Evolutionary conservation across 2,888 invertebrate species (phyloP).

Genomic region (Drosophila nr. fundita): DNA sequence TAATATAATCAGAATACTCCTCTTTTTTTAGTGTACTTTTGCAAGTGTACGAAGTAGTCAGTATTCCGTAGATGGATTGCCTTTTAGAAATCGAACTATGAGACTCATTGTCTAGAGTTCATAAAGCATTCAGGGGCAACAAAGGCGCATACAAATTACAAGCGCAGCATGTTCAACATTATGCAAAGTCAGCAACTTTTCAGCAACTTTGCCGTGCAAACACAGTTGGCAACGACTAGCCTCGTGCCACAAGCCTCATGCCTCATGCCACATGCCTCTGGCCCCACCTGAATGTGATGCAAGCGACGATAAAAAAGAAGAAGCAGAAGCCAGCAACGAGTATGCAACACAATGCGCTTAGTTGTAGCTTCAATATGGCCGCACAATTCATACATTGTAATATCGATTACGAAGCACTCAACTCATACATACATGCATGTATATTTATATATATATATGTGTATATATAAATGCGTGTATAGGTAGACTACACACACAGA

Average conservation of each 20-base stretch:
- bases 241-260: neutral
- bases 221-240: constrained; percentile 25
- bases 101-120: constrained; percentile 47
- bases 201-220: constrained; percentile 46
- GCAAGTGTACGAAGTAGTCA: neutral
- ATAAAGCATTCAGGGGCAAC: constrained; percentile 42
- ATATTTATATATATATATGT: neutral
- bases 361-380: constrained; percentile 59
- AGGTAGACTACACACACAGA: neutral
- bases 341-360: constrained; percentile 67
- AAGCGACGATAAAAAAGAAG: constrained; percentile 52
- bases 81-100: constrained; percentile 34
- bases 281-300: constrained; percentile 46
- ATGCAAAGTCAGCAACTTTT: constrained; percentile 53
- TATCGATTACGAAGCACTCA: constrained; percentile 75
- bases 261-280: neutral
- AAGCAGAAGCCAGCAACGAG: constrained; percentile 27
- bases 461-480: neutral
- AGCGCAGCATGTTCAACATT: constrained; percentile 17
- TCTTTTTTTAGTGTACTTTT: neutral
- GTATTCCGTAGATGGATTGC: neutral
- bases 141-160: constrained; percentile 24
- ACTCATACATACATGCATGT: constrained; percentile 22
- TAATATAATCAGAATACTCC: neutral
- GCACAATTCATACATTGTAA: constrained; percentile 74